Base-by-base conservation (phyloP, 2,888 invertebrate genomes). In the Drosophila niveifrons region DNA sequence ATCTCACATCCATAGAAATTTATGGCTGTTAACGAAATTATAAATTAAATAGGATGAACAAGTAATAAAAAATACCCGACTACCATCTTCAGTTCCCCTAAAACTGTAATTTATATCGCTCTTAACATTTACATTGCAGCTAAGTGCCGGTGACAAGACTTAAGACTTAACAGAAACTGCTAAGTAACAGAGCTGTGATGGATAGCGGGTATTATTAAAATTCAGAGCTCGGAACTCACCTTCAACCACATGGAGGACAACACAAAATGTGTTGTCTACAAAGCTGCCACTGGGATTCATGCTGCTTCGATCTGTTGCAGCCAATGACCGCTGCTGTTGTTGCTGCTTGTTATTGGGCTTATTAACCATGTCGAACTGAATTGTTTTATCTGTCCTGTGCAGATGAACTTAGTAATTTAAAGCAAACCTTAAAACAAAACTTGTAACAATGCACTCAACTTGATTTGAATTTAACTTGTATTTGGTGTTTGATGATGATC, bases 231-330 rank as follows among this genome's bases (percentile, higher is more conserved):
- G 1, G 7, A 0, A 34, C 28, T 64, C n/a, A 91, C 92, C 92
- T 80, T 92, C 91, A 1, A 87, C 85, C 17, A 92, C 85, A 34
- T 91, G 92, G 29, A 92, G 74, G 28, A 91, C 78, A 58, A 92
- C 89, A 57, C 91, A 90, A 57, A 83, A 91, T 7, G 79, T 77
- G 36, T 90, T 80, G 11, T 87, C 86, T 3, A 58, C 67, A 13
- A 51, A 66, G 29, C 52, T 69, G 15, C 31, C 71, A 57, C 55
- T 82, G 43, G 44, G 68, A 48, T 65, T 82, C 17, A 65, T 56
- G 10, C 75, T 73, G 28, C 65, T 41, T 3, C 75, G 68, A 34
- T 75, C 64, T 3, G 74, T 61, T 28, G 48, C 36, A 31, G 59
- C 18, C 11, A 57, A 15, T 3, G 57, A 41, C 6, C 72, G 11